Percentiles rank a stretch among this genome's conserved stretches.
Evolutionary conservation across 2,113 vertebrate genomes (phyloP).

Genomic region (Parus major): DNA sequence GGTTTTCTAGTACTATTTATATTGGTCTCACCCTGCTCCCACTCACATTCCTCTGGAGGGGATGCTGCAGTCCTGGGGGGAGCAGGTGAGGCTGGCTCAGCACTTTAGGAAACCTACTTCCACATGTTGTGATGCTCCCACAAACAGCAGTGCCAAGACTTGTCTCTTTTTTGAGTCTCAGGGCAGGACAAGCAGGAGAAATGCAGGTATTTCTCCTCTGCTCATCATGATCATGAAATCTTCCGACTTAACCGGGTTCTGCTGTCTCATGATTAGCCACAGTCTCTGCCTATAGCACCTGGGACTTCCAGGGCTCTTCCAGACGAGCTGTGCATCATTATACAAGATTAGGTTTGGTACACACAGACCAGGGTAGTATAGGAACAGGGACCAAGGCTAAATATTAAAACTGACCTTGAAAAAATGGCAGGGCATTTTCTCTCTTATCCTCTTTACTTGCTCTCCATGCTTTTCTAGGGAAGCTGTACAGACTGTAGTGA

Average conservation of each 20-base stretch:
- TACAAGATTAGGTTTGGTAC: background rate
- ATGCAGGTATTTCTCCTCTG: background rate
- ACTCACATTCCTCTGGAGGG: background rate
- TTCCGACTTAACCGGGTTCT: background rate
- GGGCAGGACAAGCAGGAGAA: conserved; percentile 6
- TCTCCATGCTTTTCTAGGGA: background rate
- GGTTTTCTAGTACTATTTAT: background rate
- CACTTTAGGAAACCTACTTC: conserved; percentile 5
- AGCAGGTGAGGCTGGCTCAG: background rate
- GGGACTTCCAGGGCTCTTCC: background rate
- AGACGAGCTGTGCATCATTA: background rate
- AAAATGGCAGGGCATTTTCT: background rate
- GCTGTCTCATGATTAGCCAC: background rate
- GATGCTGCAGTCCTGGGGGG: background rate
- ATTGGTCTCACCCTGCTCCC: background rate
- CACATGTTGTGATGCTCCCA: background rate
- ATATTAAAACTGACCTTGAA: background rate
- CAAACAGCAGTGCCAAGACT: background rate
- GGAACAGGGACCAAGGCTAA: background rate
- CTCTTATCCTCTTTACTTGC: background rate
- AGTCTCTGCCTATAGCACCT: background rate
- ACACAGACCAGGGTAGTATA: background rate
- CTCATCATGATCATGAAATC: background rate
- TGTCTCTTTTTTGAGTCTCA: conserved; percentile 6
- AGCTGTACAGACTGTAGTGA: background rate